Percentiles rank a stretch among this genome's conserved stretches.
Conservation (phyloP, 2,797 vertebrate species). For the Glossophaga mutica region DNA sequence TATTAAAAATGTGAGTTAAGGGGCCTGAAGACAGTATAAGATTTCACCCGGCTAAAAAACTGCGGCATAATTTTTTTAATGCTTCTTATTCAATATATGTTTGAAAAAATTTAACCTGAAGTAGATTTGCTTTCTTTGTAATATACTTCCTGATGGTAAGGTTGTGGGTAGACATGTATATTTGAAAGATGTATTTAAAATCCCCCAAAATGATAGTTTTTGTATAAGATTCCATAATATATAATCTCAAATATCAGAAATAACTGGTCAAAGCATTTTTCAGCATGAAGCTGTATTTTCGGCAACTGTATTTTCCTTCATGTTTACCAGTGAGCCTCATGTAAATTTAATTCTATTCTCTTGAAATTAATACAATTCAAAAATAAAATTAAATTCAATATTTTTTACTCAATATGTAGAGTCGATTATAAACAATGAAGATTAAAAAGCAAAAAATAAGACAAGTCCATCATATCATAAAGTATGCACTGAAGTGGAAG, state of each 20-base stretch:
- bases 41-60: neutral
- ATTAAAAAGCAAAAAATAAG: neutral
- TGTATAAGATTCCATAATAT: neutral
- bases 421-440: neutral
- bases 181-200: neutral
- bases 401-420: neutral
- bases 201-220: neutral
- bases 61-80: neutral
- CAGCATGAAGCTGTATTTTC: neutral
- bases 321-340: neutral
- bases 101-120: neutral
- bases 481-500: neutral
- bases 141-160: neutral
- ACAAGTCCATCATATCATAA: neutral
- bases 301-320: neutral
- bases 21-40: neutral
- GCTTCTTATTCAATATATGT: neutral
- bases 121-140: neutral
- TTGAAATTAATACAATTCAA: neutral
- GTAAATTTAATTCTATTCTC: neutral
- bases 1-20: neutral
- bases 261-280: neutral
- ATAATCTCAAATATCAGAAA: neutral
- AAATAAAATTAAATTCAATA: neutral
- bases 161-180: neutral